Evolutionary conservation across 2,797 vertebrate species (phyloP), one percentile per base, ranked within the genome.

Genomic region (Anableps anableps): DNA sequence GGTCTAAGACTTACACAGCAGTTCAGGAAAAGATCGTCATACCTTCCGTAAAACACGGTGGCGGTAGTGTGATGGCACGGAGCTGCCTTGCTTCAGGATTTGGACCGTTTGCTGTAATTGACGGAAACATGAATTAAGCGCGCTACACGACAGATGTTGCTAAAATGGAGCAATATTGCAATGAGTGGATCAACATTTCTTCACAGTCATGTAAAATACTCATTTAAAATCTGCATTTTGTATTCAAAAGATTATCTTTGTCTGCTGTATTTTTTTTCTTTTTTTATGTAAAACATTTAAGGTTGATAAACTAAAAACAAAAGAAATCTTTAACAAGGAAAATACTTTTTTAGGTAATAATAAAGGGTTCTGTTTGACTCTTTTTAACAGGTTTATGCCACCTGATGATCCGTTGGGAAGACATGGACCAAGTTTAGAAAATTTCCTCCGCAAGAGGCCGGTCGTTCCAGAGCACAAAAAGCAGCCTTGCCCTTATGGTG

Each of bases 391-490:
- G 91, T 99, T 99, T 93, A 99, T 99, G 98, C 99, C 98, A 72
- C 99, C 98, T 50, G 99, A 99, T 94, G 99, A 99, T 94, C 99
- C 98, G 68, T 91, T 99, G 88, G 99, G 98, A 93, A 97, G 99
- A 86, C 98, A 99, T 73, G 99, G 99, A 58, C 99, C 99, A 76
- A 99, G 98, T 89, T 96, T 99, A 92, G 99, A 99, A 95, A 99
- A 99, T 89, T 99, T 99, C 89, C 96, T 99, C 81, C 96, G 98
- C 82, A 99, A 98, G 94, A 96, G 96, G 84, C 98, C 98, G 17
- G 96, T 99, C 91, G 96, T 99, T 92, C 98, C 98, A 66, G 98
- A 99, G 88, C 97, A 99, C 92, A 99, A 99, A 95, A 99, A 99
- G 84, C 98, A 99, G 88, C 99, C 98, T 3, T 99, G 99, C 93